Percentiles rank a stretch among this genome's conserved stretches.
Conservation (phyloP, 1,140 invertebrate genomes). For the Cryptotermes secundus region DNA sequence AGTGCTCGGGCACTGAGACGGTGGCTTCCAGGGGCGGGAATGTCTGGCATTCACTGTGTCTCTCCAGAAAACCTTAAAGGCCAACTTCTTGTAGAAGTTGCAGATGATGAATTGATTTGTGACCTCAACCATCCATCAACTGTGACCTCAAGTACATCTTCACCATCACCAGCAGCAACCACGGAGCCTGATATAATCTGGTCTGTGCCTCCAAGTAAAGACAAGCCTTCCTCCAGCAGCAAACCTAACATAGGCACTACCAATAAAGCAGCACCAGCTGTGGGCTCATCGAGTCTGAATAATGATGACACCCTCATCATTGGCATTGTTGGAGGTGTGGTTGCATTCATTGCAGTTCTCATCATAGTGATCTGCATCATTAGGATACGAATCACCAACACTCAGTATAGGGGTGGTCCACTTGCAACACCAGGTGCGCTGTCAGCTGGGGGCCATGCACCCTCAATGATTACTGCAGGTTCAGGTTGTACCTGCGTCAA, state of each 20-base stretch:
- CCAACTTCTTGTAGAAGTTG: constrained; percentile 68
- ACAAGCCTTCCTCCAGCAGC: constrained; percentile 26
- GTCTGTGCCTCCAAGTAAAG: constrained; percentile 67
- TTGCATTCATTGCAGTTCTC: constrained; percentile 84
- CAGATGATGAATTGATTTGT: constrained; percentile 76
- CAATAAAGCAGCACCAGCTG: constrained; percentile 50
- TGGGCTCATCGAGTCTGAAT: constrained; percentile 46
- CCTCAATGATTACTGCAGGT: constrained; percentile 38
- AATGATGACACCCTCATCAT: constrained; percentile 91
- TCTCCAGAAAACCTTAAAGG: constrained; percentile 67
- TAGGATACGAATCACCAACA: constrained; percentile 63
- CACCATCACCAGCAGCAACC: constrained; percentile 44
- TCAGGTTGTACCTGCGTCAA: constrained; percentile 48
- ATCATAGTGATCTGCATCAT: constrained; percentile 88
- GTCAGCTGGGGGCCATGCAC: not conserved
- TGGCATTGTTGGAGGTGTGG: constrained; percentile 86
- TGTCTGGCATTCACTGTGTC: constrained; percentile 62
- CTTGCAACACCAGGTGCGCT: constrained; percentile 56
- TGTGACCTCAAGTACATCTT: constrained; percentile 51
- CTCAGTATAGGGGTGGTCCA: constrained; percentile 65
- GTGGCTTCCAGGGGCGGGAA: constrained; percentile 63
- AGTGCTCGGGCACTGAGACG: constrained; percentile 72
- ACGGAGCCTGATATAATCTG: constrained; percentile 81
- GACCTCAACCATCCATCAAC: constrained; percentile 54
- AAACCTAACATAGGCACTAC: constrained; percentile 23